Percentiles rank a stretch among this genome's conserved stretches.
Evolutionary conservation across 2,797 vertebrate genomes (phyloP).

Genomic region (Phrynocephalus vlangalii): DNA sequence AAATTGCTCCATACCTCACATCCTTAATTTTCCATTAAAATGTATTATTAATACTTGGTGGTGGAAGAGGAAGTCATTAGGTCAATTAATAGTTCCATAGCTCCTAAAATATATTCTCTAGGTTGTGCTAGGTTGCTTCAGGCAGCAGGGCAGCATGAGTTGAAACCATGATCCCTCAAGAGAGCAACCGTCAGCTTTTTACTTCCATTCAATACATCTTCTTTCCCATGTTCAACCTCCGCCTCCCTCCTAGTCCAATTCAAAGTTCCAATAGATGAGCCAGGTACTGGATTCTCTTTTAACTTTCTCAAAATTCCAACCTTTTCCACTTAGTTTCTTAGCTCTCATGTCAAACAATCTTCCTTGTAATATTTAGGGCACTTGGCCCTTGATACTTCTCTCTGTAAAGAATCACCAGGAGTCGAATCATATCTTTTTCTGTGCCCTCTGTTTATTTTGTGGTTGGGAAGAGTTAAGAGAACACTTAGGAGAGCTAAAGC

Average conservation of each 20-base stretch:
- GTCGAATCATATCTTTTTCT: slow-evolving; percentile 35
- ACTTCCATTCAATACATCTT: neutral
- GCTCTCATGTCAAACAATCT: neutral
- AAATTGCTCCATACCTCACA: neutral
- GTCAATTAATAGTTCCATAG: neutral
- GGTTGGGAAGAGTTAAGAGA: slow-evolving; percentile 20
- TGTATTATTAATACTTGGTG: neutral
- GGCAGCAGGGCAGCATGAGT: neutral
- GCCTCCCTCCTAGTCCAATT: neutral
- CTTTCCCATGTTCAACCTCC: neutral
- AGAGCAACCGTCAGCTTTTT: neutral
- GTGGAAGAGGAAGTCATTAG: neutral
- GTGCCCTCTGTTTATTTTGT: slow-evolving; percentile 2
- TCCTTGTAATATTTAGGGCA: neutral
- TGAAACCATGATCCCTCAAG: neutral
- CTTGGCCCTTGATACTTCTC: neutral
- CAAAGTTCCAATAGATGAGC: neutral
- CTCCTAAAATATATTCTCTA: neutral
- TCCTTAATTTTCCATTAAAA: slow-evolving; percentile 25
- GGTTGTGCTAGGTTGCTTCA: neutral
- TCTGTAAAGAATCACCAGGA: slow-evolving; percentile 12
- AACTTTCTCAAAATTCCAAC: neutral
- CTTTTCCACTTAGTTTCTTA: neutral
- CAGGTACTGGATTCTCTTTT: neutral
- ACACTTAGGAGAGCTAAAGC: neutral